phyloP scores from a whole-genome alignment of 2,113 vertebrate species.

The Aramus guarauna region DNA sequence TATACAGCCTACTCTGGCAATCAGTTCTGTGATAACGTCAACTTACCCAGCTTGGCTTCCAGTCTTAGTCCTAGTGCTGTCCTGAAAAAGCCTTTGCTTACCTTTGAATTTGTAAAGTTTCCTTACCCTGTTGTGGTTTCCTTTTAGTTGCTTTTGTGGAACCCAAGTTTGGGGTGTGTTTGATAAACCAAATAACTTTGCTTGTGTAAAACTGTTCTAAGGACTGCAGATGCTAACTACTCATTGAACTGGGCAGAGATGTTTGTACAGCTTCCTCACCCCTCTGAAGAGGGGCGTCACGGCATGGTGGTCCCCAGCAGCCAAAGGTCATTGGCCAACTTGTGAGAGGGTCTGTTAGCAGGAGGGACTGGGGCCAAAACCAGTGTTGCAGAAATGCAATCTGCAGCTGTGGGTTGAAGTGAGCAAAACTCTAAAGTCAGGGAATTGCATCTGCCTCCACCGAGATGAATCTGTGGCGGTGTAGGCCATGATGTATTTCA shows the following conservation, averaged over 20 bases:
- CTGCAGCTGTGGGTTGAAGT: neutral
- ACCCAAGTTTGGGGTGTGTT: neutral
- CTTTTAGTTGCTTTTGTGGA: neutral
- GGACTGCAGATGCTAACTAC: neutral
- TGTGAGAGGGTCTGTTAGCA: neutral
- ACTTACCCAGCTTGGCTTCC: neutral
- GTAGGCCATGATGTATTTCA: neutral
- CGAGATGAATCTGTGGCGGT: rapidly evolving
- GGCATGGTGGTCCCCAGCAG: neutral
- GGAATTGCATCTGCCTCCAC: neutral
- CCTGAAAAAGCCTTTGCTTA: neutral
- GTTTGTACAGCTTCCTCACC: neutral
- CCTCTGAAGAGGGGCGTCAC: rapidly evolving
- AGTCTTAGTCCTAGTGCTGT: neutral
- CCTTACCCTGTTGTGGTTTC: neutral
- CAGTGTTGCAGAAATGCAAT: rapidly evolving
- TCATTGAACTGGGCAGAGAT: neutral
- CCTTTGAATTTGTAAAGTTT: neutral
- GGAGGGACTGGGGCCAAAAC: neutral
- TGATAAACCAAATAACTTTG: neutral
- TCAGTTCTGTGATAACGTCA: neutral
- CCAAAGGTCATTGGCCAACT: neutral
- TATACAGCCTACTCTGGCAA: neutral
- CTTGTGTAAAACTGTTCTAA: neutral
- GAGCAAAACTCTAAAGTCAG: neutral